These are phyloP conservation scores for Pedicia rivosa DNA, from an alignment of 2,888 invertebrate species.

Conservation along the genomic window DNA sequence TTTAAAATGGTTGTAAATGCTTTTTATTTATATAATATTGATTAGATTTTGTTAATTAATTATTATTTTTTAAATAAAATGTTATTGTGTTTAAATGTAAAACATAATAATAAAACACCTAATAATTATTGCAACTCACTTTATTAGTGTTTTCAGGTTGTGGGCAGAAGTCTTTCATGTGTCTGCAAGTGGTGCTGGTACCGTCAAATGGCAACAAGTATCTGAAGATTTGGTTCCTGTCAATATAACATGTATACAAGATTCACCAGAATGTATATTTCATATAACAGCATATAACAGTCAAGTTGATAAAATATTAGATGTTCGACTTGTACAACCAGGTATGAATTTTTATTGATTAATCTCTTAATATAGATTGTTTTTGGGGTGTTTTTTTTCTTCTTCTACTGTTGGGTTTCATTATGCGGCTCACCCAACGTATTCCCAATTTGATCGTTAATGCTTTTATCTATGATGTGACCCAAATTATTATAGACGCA, in stretches of 20 bases:
- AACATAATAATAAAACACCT: conserved; percentile 5
- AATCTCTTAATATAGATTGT: too few relatives aligned
- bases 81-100: conserved; percentile 7
- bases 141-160: conserved; percentile 47
- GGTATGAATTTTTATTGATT: conserved; percentile 38
- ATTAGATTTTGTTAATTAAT: too few relatives aligned
- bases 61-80: too few relatives aligned
- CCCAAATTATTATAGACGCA: too few relatives aligned
- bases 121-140: conserved; percentile 3
- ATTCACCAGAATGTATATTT: conserved; percentile 91
- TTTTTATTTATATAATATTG: too few relatives aligned
- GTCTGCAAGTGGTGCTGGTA: conserved; percentile 80
- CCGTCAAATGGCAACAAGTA: conserved; percentile 94
- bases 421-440: too few relatives aligned
- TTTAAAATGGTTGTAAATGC: too few relatives aligned
- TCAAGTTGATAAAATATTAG: conserved; percentile 96
- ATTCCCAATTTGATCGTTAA: too few relatives aligned
- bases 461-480: too few relatives aligned
- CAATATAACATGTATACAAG: conserved; percentile 95
- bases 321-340: conserved; percentile 91
- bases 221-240: conserved; percentile 97
- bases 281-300: conserved; percentile 98
- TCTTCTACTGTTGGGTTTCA: too few relatives aligned
- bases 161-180: conserved; percentile 99
- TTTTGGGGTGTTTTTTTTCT: too few relatives aligned